These are phyloP conservation scores for Epinephelus malabaricus DNA, from an alignment of 2,797 vertebrate genomes.

Conservation along the genomic window DNA sequence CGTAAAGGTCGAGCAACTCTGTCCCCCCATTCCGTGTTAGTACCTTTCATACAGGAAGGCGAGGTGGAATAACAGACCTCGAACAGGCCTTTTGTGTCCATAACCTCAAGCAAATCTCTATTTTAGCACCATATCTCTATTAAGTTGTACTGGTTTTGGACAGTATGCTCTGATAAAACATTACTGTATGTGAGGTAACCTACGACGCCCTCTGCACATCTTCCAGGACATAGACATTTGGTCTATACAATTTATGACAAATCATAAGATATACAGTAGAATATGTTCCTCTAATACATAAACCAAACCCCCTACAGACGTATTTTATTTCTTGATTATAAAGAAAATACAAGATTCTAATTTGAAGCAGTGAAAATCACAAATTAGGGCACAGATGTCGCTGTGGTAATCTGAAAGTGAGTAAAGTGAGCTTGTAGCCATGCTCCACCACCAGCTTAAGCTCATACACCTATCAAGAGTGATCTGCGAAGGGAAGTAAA, in stretches of 20 bases:
- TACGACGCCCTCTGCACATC: not conserved
- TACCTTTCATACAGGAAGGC: too few relatives aligned
- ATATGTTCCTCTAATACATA: not conserved
- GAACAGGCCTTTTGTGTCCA: too few relatives aligned
- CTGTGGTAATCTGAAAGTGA: not conserved
- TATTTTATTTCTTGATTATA: not conserved
- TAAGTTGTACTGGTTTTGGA: not conserved
- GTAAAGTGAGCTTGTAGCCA: not conserved
- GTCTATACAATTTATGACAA: not conserved
- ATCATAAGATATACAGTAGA: not conserved
- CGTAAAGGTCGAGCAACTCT: too few relatives aligned
- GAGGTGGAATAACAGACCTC: too few relatives aligned
- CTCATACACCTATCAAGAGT: conserved; percentile 4
- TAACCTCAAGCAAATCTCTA: not conserved
- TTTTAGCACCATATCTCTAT: not conserved
- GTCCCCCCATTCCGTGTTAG: too few relatives aligned
- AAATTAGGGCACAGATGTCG: not conserved
- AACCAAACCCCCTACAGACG: not conserved
- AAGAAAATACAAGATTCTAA: not conserved
- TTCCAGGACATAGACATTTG: not conserved
- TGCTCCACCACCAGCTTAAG: not conserved
- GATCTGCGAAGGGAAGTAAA: conserved; percentile 3
- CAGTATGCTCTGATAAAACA: not conserved
- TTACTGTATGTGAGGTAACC: not conserved
- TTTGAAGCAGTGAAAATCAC: not conserved